Base-by-base conservation (phyloP, 2,888 invertebrate genomes). In the Heliconius ethilla region DNA sequence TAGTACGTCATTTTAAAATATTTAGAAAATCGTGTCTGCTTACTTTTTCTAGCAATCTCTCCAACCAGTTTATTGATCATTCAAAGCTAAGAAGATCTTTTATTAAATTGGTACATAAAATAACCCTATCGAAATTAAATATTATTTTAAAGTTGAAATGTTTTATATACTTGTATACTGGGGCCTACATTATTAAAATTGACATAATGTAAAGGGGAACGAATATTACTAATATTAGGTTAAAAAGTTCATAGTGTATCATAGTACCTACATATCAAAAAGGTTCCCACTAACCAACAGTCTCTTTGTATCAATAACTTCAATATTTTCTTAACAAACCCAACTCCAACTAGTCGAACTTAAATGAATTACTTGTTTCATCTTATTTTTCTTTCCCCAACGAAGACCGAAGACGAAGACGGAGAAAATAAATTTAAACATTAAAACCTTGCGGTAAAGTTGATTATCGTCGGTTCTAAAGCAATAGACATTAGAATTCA, bases 401-500 rank as follows among this genome's bases (percentile, higher is more conserved):
- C 62, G n/a, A 69, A 78, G 66, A 78, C 59, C 59, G 37, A n/a
- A n/a, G n/a, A n/a, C n/a, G n/a, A n/a, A 22, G 55, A 78, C 27
- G 72, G 33, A 67, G 76, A 59, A 27, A 40, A 72, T 63, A 72
- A 76, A 78, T 78, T 69, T 78, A 75, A 62, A 76, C 80, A 78
- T 78, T 78, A 80, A 78, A 70, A 33, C 78, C 29, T 18, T 15
- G 27, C 1, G 13, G 4, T 75, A 80, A 75, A 78, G 80, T 70
- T 67, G 67, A 70, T 72, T 75, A 69, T 80, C 72, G 74, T n/a
- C 7, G 67, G 70, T 72, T 45, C 37, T 62, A n/a, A 65, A 70
- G 55, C 40, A 59, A 74, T 59, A 37, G 29, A 70, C 75, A 78
- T 81, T 80, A 80, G 80, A 80, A 81, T 81, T 81, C 81, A 65